A percentile compares a stretch with the other conserved stretches of the same genome.
Conservation (phyloP, 2,113 vertebrate species). For the Cryptomyrus ogoouensis region DNA sequence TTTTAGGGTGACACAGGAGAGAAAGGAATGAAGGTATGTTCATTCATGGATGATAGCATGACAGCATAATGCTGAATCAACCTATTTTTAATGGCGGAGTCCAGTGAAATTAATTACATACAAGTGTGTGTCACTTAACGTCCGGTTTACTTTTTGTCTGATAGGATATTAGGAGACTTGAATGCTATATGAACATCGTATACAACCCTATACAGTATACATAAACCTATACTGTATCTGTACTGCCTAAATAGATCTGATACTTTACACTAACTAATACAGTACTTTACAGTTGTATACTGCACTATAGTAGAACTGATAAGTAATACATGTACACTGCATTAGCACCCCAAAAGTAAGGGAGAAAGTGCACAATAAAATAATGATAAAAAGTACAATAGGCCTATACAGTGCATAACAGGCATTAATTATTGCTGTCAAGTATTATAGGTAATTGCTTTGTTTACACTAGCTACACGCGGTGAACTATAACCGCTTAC, state of each 20-base stretch:
- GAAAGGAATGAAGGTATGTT: constrained; percentile 70
- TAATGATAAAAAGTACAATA: too few relatives aligned
- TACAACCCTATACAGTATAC: not conserved
- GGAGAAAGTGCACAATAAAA: not conserved
- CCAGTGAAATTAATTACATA: not conserved
- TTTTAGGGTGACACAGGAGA: constrained; percentile 75
- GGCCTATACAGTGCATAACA: not conserved
- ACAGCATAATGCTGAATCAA: not conserved
- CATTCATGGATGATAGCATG: not conserved
- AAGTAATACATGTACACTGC: not conserved
- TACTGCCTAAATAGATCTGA: not conserved
- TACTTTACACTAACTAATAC: not conserved
- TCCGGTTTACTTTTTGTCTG: not conserved
- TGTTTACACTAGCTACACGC: too few relatives aligned
- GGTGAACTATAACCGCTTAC: too few relatives aligned
- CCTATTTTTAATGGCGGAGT: not conserved
- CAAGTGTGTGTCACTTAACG: not conserved
- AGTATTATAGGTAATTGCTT: too few relatives aligned
- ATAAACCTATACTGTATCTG: not conserved
- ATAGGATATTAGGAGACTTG: not conserved
- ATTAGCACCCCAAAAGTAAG: not conserved
- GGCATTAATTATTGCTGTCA: too few relatives aligned
- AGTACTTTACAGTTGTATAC: not conserved
- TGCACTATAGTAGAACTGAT: not conserved
- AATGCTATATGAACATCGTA: not conserved